Evolutionary conservation across 2,113 vertebrate species (phyloP), one percentile per base, ranked within the genome.

Genomic region (Axis porcinus): DNA sequence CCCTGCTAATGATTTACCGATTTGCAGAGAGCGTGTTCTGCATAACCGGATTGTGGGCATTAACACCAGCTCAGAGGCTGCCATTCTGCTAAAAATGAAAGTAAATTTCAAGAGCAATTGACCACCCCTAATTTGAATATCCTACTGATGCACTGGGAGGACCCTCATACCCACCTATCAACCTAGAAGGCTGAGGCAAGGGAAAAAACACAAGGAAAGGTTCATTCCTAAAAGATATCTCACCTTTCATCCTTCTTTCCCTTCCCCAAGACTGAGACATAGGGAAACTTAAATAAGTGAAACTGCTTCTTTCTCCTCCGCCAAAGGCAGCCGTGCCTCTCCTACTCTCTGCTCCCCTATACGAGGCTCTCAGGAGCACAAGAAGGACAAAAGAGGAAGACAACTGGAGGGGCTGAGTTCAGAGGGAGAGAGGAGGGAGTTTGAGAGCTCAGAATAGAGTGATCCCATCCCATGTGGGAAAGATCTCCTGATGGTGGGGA

Each of bases 81-180:
- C 92, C 92, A 95, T 95, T 98, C 96, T 97, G 96, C 98, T 98
- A 97, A 98, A 98, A 99, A 97, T 43, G 90, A 97, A 97, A 98
- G 98, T 98, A 98, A 98, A 98, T 98, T 98, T 98, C 96, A 98
- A 98, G 97, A 98, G 98, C 98, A 98, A 97, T 96, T 98, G 97
- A 97, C 96, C 86, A 98, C 95, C 98, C 82, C 96, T 97, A 95
- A 97, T 98, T 92, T 98, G 97, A 98, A 98, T 97, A 98, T 97
- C 98, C 86, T 17, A 60, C 97, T 96, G 98, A 93, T 97, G 86
- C 60, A 92, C 97, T 17, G 86, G 93, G 88, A 94, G 47, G 96
- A 90, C 45, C 74, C 88, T 17, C 33, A n/a, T 64, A 87, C 45
- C 76, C 23, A 57, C 54, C 60, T 81, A 47, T 1, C 88, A 55